phyloP scores from a whole-genome alignment of 2,888 invertebrate genomes.

The Oscheius sp. region DNA sequence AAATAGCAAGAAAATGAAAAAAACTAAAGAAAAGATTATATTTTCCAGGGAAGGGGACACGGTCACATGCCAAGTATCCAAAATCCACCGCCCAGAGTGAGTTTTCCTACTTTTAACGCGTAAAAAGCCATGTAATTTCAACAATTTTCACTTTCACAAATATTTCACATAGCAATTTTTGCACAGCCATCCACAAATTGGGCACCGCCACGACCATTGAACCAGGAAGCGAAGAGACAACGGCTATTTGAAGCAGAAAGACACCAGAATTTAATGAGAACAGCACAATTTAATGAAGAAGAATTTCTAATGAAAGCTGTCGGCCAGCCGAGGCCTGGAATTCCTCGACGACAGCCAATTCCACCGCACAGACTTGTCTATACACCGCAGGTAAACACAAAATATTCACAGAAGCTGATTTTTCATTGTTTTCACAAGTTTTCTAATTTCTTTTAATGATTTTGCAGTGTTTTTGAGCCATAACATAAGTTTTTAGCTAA shows the following conservation, averaged over 20 bases:
- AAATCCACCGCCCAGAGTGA: slow-evolving; percentile 21
- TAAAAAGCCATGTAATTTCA: background rate
- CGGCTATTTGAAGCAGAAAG: slow-evolving; percentile 19
- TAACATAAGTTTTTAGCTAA: background rate
- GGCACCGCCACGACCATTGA: slow-evolving; percentile 12
- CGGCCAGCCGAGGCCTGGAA: slow-evolving; percentile 17
- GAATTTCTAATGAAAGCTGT: slow-evolving; percentile 16
- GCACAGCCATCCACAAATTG: slow-evolving; percentile 27
- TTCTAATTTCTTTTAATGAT: background rate
- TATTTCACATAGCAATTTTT: slow-evolving; percentile 5
- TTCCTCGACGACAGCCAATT: slow-evolving; percentile 5
- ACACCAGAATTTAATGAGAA: slow-evolving; percentile 10
- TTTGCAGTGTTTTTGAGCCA: background rate
- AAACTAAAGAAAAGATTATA: background rate
- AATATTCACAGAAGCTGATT: no score
- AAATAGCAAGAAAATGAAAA: background rate
- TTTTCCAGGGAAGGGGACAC: slow-evolving; percentile 16
- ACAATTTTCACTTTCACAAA: background rate
- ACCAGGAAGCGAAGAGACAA: slow-evolving; percentile 3
- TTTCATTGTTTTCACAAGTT: background rate
- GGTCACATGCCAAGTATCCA: slow-evolving; percentile 24
- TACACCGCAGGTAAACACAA: slow-evolving; percentile 31
- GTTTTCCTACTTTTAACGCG: background rate
- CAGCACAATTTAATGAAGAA: slow-evolving; percentile 12
- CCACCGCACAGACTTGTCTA: slow-evolving; percentile 31